Conservation (phyloP, 2,888 invertebrate species). For the Leptinotarsa tumamoca region DNA sequence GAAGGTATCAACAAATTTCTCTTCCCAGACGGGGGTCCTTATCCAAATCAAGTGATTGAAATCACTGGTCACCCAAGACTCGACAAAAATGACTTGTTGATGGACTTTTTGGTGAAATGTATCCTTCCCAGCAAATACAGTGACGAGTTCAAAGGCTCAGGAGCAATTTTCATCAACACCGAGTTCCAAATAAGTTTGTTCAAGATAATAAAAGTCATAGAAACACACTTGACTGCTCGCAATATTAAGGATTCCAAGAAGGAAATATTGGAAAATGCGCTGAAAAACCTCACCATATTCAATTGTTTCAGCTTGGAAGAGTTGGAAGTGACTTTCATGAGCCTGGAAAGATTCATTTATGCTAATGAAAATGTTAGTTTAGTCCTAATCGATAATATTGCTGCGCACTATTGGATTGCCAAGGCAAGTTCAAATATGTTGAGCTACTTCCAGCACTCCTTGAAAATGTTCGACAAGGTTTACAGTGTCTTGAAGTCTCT, state of each 20-base stretch:
- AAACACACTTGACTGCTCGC: slow-evolving; percentile 48
- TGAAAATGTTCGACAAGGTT: slow-evolving; percentile 48
- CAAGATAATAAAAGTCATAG: slow-evolving; percentile 54
- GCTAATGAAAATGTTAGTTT: slow-evolving; percentile 50
- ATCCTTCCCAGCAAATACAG: slow-evolving; percentile 51
- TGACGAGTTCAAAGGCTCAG: slow-evolving; percentile 52
- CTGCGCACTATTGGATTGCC: slow-evolving; percentile 55
- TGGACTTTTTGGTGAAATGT: slow-evolving; percentile 55
- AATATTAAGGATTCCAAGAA: slow-evolving; percentile 44
- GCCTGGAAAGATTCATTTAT: slow-evolving; percentile 52
- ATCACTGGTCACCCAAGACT: slow-evolving; percentile 47
- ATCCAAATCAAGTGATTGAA: slow-evolving; percentile 54
- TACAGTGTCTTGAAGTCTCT: slow-evolving; percentile 50
- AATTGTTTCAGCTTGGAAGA: slow-evolving; percentile 54
- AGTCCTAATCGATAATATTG: slow-evolving; percentile 55
- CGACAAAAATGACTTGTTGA: slow-evolving; percentile 49
- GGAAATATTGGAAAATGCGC: slow-evolving; percentile 50
- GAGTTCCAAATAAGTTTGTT: slow-evolving; percentile 55
- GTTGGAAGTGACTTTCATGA: slow-evolving; percentile 53
- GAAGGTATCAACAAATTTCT: slow-evolving; percentile 51
- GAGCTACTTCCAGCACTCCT: slow-evolving; percentile 52
- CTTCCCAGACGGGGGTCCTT: slow-evolving; percentile 52
- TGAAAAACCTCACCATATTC: slow-evolving; percentile 53
- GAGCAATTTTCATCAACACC: slow-evolving; percentile 53
- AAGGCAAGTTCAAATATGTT: slow-evolving; percentile 44